Evolutionary conservation across 2,888 invertebrate genomes (phyloP).

Genomic region (Dioctria rufipes): DNA sequence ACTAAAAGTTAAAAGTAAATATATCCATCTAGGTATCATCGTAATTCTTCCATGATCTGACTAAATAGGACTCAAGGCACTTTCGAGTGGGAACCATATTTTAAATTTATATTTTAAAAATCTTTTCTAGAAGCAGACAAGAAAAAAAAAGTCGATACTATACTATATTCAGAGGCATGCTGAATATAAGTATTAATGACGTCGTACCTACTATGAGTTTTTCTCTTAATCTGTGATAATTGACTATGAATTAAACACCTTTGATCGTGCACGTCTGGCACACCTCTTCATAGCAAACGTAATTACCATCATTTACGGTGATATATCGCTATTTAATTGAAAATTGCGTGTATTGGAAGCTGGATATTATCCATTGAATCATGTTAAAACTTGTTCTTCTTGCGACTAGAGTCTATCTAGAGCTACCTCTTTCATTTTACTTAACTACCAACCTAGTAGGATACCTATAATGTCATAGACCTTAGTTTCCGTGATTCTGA

Average conservation of each 20-base stretch:
- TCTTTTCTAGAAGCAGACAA: too few species aligned
- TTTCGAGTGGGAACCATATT: too few species aligned
- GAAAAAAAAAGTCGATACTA: too few species aligned
- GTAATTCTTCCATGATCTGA: too few species aligned
- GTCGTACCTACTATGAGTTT: background rate
- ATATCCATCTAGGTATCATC: too few species aligned
- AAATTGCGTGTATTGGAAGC: slow-evolving; percentile 49
- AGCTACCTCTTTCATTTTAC: background rate
- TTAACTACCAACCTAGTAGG: background rate
- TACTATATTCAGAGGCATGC: background rate
- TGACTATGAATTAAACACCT: background rate
- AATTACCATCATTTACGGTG: slow-evolving; percentile 21
- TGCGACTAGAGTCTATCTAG: background rate
- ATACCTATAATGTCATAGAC: slow-evolving; percentile 18
- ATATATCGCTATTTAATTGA: slow-evolving; percentile 52
- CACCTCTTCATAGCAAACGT: slow-evolving; percentile 10
- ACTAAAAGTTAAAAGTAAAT: too few species aligned
- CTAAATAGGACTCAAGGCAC: too few species aligned
- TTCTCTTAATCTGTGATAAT: background rate
- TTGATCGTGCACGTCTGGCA: background rate
- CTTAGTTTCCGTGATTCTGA: slow-evolving; percentile 25
- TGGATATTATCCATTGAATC: slow-evolving; percentile 7
- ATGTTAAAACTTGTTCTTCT: background rate
- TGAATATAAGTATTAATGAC: background rate
- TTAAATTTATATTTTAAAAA: too few species aligned